Conservation (phyloP, 2,113 vertebrate species). For the Daubentonia madagascariensis region DNA sequence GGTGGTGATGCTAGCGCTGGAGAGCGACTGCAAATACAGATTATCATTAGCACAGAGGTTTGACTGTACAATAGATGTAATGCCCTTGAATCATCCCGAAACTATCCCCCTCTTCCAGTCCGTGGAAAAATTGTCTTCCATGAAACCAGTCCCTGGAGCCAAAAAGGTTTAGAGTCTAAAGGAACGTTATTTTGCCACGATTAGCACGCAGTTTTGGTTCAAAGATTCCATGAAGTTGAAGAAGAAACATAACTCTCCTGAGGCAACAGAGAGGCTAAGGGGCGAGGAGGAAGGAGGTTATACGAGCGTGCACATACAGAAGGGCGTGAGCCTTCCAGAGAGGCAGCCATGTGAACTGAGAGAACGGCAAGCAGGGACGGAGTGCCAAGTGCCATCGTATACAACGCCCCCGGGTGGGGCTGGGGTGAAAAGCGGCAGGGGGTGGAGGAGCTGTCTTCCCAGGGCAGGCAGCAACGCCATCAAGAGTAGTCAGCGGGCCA, state of each 20-base stretch:
- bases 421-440: background rate
- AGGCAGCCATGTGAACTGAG: background rate
- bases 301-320: background rate
- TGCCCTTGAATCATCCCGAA: too few species aligned
- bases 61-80: too few species aligned
- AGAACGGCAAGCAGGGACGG: background rate
- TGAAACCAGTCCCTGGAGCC: too few species aligned
- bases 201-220: background rate
- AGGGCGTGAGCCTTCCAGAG: background rate
- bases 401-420: rapidly evolving
- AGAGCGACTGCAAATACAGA: too few species aligned
- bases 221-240: background rate
- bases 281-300: background rate
- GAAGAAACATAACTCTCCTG: background rate
- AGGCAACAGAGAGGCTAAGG: background rate
- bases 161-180: too few species aligned
- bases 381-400: rapidly evolving
- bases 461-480: rapidly evolving
- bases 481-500: background rate
- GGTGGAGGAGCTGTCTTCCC: too few species aligned
- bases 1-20: too few species aligned
- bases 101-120: too few species aligned
- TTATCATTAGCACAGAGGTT: too few species aligned
- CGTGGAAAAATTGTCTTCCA: too few species aligned
- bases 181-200: background rate